Percentiles rank a stretch among this genome's conserved stretches.
phyloP scores from a whole-genome alignment of 2,888 invertebrate species.

The Chydorus sphaericus region DNA sequence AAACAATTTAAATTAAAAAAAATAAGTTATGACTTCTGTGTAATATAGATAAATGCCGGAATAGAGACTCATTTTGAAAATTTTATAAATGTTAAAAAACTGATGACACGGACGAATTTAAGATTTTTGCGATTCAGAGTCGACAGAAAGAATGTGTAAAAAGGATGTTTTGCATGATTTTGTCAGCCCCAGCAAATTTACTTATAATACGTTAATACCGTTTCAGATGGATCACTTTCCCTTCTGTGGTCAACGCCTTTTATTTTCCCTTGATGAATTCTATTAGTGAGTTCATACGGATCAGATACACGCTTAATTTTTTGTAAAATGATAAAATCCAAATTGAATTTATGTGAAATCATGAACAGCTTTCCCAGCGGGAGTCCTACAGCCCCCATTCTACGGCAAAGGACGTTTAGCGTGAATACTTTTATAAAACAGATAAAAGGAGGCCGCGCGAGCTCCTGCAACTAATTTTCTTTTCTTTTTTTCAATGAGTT shows the following conservation, averaged over 20 bases:
- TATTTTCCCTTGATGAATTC: slow-evolving; percentile 40
- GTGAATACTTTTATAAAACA: slow-evolving; percentile 36
- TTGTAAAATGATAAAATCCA: not conserved
- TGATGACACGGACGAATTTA: not conserved
- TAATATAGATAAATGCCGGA: not conserved
- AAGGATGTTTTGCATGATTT: no score
- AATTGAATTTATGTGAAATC: not conserved
- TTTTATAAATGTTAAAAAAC: not conserved
- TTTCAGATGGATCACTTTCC: slow-evolving; percentile 23
- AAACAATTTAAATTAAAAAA: no score
- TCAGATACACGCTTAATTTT: not conserved
- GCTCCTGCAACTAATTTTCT: not conserved
- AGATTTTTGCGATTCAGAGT: not conserved
- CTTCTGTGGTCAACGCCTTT: slow-evolving; percentile 39
- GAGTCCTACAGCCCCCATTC: slow-evolving; percentile 81
- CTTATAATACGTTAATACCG: no score
- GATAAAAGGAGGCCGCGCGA: no score
- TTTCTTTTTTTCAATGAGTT: not conserved
- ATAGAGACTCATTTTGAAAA: slow-evolving; percentile 10
- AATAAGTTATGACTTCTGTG: no score
- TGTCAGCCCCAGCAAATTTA: no score
- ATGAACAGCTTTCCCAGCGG: slow-evolving; percentile 57
- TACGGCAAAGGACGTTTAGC: slow-evolving; percentile 74
- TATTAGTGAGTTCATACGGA: slow-evolving; percentile 27
- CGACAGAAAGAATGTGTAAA: not conserved